Base-by-base conservation (phyloP, 2,888 invertebrate genomes). In the Ochropleura leucogaster region DNA sequence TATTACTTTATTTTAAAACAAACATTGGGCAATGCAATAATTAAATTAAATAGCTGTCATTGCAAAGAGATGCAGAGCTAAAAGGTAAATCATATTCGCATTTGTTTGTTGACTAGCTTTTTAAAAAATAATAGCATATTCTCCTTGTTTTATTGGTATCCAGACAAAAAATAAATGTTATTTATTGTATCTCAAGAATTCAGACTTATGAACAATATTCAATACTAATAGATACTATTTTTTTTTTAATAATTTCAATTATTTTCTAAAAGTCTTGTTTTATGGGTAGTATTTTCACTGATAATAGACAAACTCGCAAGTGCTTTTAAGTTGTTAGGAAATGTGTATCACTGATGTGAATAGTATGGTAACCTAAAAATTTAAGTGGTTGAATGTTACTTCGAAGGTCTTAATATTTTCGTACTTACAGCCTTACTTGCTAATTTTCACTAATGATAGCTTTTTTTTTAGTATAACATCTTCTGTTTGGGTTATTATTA, bases 331-430 rank as follows among this genome's bases (percentile, higher is more conserved):
- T 59, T 14, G 44, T 16, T 40, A 47, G 7, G 10, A 53, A 73
- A 73, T 62, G 16, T 65, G 14, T 42, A 42, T 18, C 30, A 57
- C n/a, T 44, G 8, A 53, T 47, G n/a, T 30, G 7, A 53, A 53
- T 68, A 55, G 6, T 49, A 49, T 8, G 18, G 47, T 74, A 75
- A 73, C 65, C 55, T 72, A 47, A 44, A 30, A 74, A 74, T 44
- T 0, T 44, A 71, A 46, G 4, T 44, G 3, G 16, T 44, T 30
- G 14, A 62, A 47, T 30, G 18, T 68, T n/a, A 40, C 40, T 40
- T 55, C 30, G 4, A 0, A 51, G 18, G 18, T 18, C 16, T 44
- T 1, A 68, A 40, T 40, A n/a, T 4, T 9, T 40, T 16, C 40
- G 59, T 46, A n/a, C 44, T 62, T 10, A n/a, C 12, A 62, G n/a